Evolutionary conservation across 1,140 invertebrate species (phyloP), one percentile per base, ranked within the genome.

Genomic region (Sitophilus oryzae): DNA sequence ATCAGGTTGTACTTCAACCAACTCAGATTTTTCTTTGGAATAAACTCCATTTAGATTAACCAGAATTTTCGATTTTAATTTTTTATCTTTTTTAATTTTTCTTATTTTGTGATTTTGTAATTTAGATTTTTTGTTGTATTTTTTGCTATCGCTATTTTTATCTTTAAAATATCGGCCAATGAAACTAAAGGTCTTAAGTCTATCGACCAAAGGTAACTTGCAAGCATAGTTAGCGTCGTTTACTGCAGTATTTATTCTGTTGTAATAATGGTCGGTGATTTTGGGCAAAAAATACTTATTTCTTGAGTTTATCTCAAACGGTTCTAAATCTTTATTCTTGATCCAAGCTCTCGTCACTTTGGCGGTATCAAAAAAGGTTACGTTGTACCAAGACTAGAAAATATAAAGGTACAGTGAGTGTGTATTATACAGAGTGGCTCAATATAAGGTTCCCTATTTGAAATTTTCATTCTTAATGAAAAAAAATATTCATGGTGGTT

Each of bases 341-440:
- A 57, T 43, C 55, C 55, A 57, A 6, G 55, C 38, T 23, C 55
- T 8, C 3, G 47, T 51, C 9, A 57, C 55, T 38, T 35, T 20
- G 8, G 8, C n/a, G n/a, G 40, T 19, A 23, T 57, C 55, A 35
- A 57, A 57, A 38, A 57, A 57, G 8, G 55, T 57, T 2, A 57
- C 55, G 21, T 57, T 45, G 23, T 57, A 57, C 19, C 22, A 51
- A n/a, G 55, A 44, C 55, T 57, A 16, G n/a, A 57, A 46, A 38
- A 45, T 5, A 30, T 6, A 30, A 11, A 11, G 25, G 11, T 5
- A 30, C 5, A 30, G 11, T 30, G 25, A 30, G 11, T 30, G 25
- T 6, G 25, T 30, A 5, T 5, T 30, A 6, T 30, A 30, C 25
- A 30, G n/a, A n/a, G n/a, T n/a, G n/a, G n/a, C n/a, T n/a, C n/a